These are phyloP conservation scores for Recurvirostra avosetta DNA, from an alignment of 2,113 vertebrate species.

Conservation along the genomic window DNA sequence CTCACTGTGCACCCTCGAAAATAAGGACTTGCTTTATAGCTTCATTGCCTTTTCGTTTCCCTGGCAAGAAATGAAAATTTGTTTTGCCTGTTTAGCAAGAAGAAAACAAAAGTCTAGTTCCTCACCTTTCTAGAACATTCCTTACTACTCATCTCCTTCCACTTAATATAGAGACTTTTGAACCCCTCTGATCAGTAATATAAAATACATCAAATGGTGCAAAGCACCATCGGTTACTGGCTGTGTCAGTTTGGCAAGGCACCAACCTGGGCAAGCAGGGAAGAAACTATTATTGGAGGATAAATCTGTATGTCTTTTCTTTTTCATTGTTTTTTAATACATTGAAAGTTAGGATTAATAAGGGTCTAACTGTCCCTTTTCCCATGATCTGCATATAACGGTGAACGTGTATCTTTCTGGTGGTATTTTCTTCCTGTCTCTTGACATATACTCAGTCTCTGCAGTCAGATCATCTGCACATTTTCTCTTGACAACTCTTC, in stretches of 20 bases:
- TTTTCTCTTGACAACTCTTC: neutral
- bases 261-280: neutral
- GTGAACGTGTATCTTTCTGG: neutral
- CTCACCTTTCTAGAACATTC: neutral
- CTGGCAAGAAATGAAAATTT: neutral
- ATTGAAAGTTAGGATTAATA: neutral
- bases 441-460: neutral
- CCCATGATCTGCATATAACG: neutral
- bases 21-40: neutral
- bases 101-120: neutral
- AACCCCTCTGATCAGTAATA: neutral
- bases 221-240: neutral
- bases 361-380: neutral
- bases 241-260: neutral
- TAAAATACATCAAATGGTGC: neutral
- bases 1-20: neutral
- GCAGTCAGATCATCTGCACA: neutral
- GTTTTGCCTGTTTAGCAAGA: neutral
- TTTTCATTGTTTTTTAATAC: neutral
- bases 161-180: neutral
- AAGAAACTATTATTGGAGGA: neutral
- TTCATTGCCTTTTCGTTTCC: neutral
- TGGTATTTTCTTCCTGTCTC: neutral
- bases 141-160: neutral
- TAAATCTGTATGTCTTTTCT: neutral